Evolutionary conservation across 1,140 invertebrate genomes (phyloP).

Genomic region (Archivesica marissinica): DNA sequence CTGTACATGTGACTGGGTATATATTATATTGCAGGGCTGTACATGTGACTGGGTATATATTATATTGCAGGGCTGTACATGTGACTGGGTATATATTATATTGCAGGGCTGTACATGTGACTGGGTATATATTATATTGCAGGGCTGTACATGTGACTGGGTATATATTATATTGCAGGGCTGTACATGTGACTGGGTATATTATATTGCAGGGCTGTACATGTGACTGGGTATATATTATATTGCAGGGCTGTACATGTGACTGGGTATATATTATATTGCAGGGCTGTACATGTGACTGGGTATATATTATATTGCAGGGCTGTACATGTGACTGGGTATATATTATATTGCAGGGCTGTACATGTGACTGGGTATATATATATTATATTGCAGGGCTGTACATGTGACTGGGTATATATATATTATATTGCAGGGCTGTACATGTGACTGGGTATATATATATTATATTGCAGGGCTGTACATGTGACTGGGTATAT

Average conservation of each 20-base stretch:
- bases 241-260: not conserved
- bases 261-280: constrained; percentile 24
- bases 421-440: not conserved
- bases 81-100: too few relatives aligned
- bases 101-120: not conserved
- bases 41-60: constrained; percentile 90
- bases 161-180: too few relatives aligned
- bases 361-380: not conserved
- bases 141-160: constrained; percentile 90
- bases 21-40: constrained; percentile 73
- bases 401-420: constrained; percentile 90
- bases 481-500: not conserved
- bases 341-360: not conserved
- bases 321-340: not conserved
- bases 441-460: not conserved
- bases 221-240: not conserved
- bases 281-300: constrained; percentile 88
- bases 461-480: not conserved
- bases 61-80: not conserved
- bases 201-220: not conserved
- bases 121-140: constrained; percentile 30
- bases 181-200: not conserved
- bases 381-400: constrained; percentile 68
- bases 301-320: constrained; percentile 84
- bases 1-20: not conserved